Base-by-base conservation (phyloP, 1,140 invertebrate genomes). In the Procambarus clarkii region DNA sequence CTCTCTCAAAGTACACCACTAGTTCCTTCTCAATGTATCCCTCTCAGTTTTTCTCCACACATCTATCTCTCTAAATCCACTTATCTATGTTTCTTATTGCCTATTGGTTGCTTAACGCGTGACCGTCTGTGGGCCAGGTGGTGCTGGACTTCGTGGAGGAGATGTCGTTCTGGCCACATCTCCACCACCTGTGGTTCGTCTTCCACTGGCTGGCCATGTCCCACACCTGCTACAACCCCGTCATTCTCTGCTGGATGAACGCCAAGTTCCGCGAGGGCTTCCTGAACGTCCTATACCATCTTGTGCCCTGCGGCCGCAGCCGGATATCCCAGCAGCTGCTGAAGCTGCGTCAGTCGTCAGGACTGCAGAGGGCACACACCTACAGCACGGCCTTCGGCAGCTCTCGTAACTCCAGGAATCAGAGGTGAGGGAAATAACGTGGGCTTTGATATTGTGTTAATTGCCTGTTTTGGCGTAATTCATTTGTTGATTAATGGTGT, bases 231-330 rank as follows among this genome's bases (percentile, higher is more conserved):
- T 95, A 94, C 93, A 95, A 95, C 92, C 95, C 95, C 0, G 93
- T 95, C 84, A 95, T 95, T 45, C 95, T 95, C 91, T 95, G 95
- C 92, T 95, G 95, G 94, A 95, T 95, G 94, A 95, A 95, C 93
- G 93, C 94, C 44, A 94, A 94, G 84, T 95, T 95, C 93, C 93
- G 95, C 4, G 93, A 94, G 50, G 95, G 90, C 1, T 91, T 81
- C 60, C 58, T 91, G 2, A 48, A 60, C 13, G 77, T 86, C 21
- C 78, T 91, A 0, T 86, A 86, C 60, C 83, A 48, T 8, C 82
- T 91, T 11, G 18, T 91, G 18, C 90, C 90, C 60, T 91, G 90
- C 46, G 81, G 76, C 15, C 54, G 84, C 0, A 8, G 9, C 1
- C 58, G 74, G 2, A 34, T 91, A 58, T 86, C 90, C 7, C 48